phyloP scores from a whole-genome alignment of 2,797 vertebrate genomes.

The Phyllotis vaccarum region DNA sequence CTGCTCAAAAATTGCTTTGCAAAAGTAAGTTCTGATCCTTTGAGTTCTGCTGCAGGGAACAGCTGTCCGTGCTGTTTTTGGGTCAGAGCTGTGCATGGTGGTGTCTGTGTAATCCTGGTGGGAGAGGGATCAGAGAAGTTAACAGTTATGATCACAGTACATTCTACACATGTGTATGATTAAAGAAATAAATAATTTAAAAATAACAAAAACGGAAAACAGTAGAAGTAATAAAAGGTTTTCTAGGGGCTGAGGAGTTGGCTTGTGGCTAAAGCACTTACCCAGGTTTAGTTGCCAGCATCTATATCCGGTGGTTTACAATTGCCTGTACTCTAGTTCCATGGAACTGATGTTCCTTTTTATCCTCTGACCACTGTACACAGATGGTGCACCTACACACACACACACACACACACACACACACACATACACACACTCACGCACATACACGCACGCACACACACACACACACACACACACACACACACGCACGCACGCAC shows the following conservation, averaged over 20 bases:
- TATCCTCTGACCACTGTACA: neutral
- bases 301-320: neutral
- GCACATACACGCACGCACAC: neutral
- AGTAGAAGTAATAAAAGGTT: neutral
- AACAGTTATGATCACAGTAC: neutral
- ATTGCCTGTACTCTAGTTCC: neutral
- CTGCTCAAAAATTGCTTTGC: slow-evolving; percentile 16
- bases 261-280: neutral
- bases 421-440: neutral
- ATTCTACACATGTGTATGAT: neutral
- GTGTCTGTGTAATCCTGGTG: neutral
- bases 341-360: neutral
- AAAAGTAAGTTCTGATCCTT: neutral
- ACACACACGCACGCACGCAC: neutral
- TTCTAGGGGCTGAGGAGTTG: neutral
- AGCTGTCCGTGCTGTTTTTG: neutral
- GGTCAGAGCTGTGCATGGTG: neutral
- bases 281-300: neutral
- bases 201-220: neutral
- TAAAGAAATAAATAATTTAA: neutral
- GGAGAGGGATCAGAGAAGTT: neutral
- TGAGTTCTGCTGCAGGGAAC: neutral
- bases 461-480: neutral
- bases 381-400: neutral
- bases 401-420: neutral